These are phyloP conservation scores for Diarsia mendica DNA, from an alignment of 2,888 invertebrate species.

Conservation along the genomic window DNA sequence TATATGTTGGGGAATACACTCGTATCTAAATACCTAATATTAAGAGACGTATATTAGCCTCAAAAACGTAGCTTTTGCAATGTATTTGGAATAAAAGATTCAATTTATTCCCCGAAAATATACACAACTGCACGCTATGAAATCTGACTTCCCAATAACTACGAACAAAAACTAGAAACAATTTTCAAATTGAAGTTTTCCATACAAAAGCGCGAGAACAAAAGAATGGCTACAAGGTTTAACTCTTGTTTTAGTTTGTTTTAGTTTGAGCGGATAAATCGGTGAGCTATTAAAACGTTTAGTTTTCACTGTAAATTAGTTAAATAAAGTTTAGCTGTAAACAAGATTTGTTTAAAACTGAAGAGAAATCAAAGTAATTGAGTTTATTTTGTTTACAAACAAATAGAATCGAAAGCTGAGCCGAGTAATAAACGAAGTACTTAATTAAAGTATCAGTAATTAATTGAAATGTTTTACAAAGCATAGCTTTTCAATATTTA, in stretches of 20 bases:
- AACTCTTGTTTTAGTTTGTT: conserved; percentile 27
- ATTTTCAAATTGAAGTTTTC: conserved; percentile 25
- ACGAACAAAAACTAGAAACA: conserved; percentile 22
- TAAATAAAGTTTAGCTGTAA: not conserved
- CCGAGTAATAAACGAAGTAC: not conserved
- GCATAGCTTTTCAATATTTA: not conserved
- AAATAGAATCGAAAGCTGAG: not conserved
- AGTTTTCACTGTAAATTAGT: conserved; percentile 2
- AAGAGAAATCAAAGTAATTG: not conserved
- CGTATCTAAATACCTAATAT: not conserved
- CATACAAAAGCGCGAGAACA: conserved; percentile 26
- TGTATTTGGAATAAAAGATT: not conserved
- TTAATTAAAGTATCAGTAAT: not conserved
- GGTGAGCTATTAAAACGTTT: conserved; percentile 19
- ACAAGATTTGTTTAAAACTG: conserved; percentile 7
- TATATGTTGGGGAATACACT: too few relatives aligned
- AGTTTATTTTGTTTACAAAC: conserved; percentile 8
- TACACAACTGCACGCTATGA: not conserved
- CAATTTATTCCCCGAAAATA: not conserved
- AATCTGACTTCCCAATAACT: conserved; percentile 15
- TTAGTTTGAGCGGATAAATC: conserved; percentile 14
- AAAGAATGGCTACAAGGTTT: conserved; percentile 18
- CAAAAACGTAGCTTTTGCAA: not conserved
- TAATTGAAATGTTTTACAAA: not conserved
- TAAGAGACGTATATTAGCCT: not conserved